Evolutionary conservation across 1,140 invertebrate species (phyloP).

Genomic region (Tigriopus japonicus): DNA sequence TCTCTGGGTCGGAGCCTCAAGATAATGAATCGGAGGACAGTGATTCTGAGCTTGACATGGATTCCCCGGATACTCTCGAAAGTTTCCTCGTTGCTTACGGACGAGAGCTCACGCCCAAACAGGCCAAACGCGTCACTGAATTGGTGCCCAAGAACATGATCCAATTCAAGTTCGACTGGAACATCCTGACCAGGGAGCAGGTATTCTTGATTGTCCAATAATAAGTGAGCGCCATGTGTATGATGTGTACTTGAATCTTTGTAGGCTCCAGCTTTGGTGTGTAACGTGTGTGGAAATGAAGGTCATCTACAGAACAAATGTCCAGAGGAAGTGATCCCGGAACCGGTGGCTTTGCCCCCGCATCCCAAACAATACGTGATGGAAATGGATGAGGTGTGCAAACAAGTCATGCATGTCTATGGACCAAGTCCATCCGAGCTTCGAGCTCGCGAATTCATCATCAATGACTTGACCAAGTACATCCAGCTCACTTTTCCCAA

Average conservation of each 20-base stretch:
- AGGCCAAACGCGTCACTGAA: neutral
- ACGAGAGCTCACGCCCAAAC: neutral
- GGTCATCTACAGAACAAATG: conserved; percentile 33
- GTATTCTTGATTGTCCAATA: no score
- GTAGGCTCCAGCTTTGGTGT: conserved; percentile 23
- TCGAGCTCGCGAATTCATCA: conserved; percentile 24
- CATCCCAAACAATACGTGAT: conserved; percentile 18
- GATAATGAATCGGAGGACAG: neutral
- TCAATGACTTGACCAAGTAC: conserved; percentile 25
- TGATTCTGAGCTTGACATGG: neutral
- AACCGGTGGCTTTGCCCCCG: conserved; percentile 24
- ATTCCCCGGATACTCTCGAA: neutral
- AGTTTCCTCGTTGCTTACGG: neutral
- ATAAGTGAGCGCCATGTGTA: no score
- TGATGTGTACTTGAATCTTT: no score
- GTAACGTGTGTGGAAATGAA: conserved; percentile 31
- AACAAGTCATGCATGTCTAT: conserved; percentile 17
- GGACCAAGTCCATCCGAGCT: conserved; percentile 23
- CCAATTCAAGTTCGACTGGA: neutral
- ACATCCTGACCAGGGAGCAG: neutral
- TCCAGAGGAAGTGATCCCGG: conserved; percentile 32
- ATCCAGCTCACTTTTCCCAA: conserved; percentile 24
- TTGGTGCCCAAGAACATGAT: neutral
- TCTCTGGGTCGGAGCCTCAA: neutral
- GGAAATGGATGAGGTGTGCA: neutral